phyloP scores from a whole-genome alignment of 2,888 invertebrate genomes.

The Serripes groenlandicus region DNA sequence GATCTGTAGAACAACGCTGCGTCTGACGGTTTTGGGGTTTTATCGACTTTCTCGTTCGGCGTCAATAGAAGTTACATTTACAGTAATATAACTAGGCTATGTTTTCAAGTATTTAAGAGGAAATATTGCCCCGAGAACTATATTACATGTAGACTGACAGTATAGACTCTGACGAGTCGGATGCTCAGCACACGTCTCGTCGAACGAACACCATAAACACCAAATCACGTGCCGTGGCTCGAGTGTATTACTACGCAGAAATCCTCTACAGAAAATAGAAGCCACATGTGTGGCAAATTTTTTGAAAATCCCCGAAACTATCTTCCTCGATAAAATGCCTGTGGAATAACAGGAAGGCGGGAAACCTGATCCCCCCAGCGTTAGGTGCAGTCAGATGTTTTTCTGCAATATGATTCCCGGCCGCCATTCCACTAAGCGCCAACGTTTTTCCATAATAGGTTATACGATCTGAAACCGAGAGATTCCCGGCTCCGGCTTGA shows the following conservation, averaged over 20 bases:
- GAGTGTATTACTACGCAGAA: neutral
- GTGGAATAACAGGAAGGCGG: conserved; percentile 55
- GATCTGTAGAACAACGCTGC: too few species aligned
- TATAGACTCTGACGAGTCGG: too few species aligned
- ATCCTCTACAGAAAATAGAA: conserved; percentile 4
- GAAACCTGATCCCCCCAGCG: conserved; percentile 48
- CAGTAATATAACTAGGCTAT: too few species aligned
- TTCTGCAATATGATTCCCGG: conserved; percentile 49
- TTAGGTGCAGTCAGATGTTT: conserved; percentile 67
- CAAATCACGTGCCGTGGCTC: too few species aligned
- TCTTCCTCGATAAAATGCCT: conserved; percentile 69
- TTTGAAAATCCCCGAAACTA: conserved; percentile 62
- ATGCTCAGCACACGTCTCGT: too few species aligned
- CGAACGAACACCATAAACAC: too few species aligned
- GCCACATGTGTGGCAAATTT: conserved; percentile 65
- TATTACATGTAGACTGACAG: too few species aligned
- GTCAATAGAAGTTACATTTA: too few species aligned
- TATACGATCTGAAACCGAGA: conserved; percentile 52
- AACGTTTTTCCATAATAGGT: conserved; percentile 59
- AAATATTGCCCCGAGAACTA: too few species aligned
- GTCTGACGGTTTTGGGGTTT: too few species aligned
- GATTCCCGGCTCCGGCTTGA: conserved; percentile 48
- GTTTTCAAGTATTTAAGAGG: too few species aligned
- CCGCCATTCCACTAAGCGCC: conserved; percentile 56
- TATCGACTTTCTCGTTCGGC: too few species aligned